A percentile compares a stretch with the other conserved stretches of the same genome.
These are phyloP conservation scores for Oikopleura dioica DNA, from an alignment of 23 tunicate genomes.

Conservation along the genomic window DNA sequence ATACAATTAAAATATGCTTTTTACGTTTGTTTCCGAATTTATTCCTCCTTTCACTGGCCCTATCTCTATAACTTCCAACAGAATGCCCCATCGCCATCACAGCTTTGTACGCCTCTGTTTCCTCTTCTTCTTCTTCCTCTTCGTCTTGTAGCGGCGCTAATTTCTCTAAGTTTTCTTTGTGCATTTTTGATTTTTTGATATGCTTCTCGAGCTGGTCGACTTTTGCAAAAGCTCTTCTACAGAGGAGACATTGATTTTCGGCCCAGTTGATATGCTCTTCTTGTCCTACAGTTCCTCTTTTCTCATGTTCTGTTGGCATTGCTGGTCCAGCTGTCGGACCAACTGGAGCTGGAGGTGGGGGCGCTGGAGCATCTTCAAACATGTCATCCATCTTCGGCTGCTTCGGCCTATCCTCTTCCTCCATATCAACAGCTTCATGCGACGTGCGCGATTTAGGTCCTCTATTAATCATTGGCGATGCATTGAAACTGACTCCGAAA, in stretches of 20 bases:
- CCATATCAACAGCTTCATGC: slow-evolving; percentile 36
- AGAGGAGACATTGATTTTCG: too few relatives aligned
- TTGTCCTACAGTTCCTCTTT: too few relatives aligned
- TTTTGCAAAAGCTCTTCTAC: slow-evolving; percentile 44
- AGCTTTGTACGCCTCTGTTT: too few relatives aligned
- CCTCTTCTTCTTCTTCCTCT: too few relatives aligned
- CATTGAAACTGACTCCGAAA: too few relatives aligned
- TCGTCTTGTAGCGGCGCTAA: too few relatives aligned
- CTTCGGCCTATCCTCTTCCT: slow-evolving; percentile 30
- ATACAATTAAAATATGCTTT: too few relatives aligned
- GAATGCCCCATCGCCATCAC: too few relatives aligned
- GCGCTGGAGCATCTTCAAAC: too few relatives aligned
- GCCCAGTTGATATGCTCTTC: too few relatives aligned
- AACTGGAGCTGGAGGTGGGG: slow-evolving; percentile 43
- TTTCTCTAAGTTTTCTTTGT: slow-evolving; percentile 41
- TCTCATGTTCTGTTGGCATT: too few relatives aligned
- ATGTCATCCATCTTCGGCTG: slow-evolving; percentile 31
- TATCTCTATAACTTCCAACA: slow-evolving; percentile 81
- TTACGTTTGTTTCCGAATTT: slow-evolving; percentile 64
- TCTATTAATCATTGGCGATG: too few relatives aligned
- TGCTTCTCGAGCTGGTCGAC: slow-evolving; percentile 44
- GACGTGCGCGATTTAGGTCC: slow-evolving; percentile 20
- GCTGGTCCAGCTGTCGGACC: slow-evolving; percentile 64
- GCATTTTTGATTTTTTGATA: slow-evolving; percentile 32
- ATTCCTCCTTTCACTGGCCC: slow-evolving; percentile 77